These are phyloP conservation scores for Blastomussa wellsi DNA, from an alignment of 92 coral and sea anemone genomes.

Conservation along the genomic window DNA sequence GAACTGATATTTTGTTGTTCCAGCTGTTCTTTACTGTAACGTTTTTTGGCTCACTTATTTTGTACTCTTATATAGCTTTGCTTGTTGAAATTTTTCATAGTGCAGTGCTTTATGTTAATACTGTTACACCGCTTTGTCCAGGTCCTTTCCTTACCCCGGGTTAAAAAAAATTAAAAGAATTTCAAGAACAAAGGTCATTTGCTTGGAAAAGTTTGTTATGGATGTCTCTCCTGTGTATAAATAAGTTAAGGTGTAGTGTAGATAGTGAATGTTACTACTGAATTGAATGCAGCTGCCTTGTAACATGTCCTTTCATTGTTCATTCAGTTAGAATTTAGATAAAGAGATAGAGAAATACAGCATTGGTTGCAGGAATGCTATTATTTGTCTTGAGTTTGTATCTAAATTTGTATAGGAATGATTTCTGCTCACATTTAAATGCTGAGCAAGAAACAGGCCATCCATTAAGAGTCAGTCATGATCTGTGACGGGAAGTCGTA, in stretches of 20 bases:
- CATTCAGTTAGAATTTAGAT: not conserved
- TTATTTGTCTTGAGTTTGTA: too few species aligned
- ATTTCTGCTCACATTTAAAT: too few species aligned
- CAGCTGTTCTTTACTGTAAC: too few species aligned
- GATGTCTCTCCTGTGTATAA: not conserved
- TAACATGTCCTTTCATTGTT: not conserved
- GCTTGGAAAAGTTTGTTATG: not conserved
- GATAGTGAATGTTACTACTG: not conserved
- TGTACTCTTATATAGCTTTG: too few species aligned
- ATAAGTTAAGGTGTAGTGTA: not conserved
- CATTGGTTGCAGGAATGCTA: too few species aligned
- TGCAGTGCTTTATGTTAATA: not conserved
- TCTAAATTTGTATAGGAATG: too few species aligned
- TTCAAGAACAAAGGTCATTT: too few species aligned
- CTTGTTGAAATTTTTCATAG: not conserved
- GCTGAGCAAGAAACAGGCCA: not conserved
- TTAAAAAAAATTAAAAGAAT: not conserved
- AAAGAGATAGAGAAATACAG: too few species aligned
- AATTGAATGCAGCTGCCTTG: not conserved
- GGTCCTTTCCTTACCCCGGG: constrained; percentile 20
- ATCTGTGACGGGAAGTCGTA: not conserved
- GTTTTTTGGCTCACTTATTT: too few species aligned
- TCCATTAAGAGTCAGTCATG: not conserved
- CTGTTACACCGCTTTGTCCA: not conserved
- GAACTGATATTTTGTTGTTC: too few species aligned